phyloP scores from a whole-genome alignment of 2,888 invertebrate species.

The Lapara coniferarum region DNA sequence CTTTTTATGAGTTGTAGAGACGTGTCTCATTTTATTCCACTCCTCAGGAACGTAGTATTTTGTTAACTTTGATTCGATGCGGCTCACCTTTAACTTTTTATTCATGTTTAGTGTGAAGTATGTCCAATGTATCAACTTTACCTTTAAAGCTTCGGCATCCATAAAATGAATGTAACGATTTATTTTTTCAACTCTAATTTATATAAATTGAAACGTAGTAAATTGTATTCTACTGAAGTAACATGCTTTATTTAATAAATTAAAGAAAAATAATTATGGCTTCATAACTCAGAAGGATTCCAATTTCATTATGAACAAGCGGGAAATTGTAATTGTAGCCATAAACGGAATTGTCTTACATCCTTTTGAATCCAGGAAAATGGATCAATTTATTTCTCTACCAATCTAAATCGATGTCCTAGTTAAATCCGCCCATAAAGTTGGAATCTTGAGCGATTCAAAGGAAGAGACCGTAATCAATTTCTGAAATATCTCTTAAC shows the following conservation, averaged over 20 bases:
- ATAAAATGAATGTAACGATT: not conserved
- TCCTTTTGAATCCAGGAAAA: constrained; percentile 4
- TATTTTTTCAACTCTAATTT: not conserved
- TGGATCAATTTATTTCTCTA: constrained; percentile 20
- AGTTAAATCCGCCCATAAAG: constrained; percentile 24
- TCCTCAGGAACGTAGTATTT: constrained; percentile 40
- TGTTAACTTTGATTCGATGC: constrained; percentile 38
- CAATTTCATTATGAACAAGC: not conserved
- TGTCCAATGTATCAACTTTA: not conserved
- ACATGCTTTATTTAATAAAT: not conserved
- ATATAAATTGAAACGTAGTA: not conserved
- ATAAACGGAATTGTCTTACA: constrained; percentile 11
- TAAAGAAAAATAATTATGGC: not conserved
- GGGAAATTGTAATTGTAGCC: not conserved
- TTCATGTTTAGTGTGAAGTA: not conserved
- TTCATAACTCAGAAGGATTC: not conserved
- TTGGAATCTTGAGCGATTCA: constrained; percentile 4
- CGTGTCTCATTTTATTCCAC: constrained; percentile 61
- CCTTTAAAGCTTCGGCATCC: too few species aligned
- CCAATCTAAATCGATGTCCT: constrained; percentile 19
- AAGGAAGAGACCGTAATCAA: constrained; percentile 31
- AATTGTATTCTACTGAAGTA: not conserved
- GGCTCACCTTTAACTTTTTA: constrained; percentile 23
- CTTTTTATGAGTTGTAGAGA: constrained; percentile 67
- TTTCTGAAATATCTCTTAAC: constrained; percentile 35